A percentile compares a stretch with the other conserved stretches of the same genome.
Evolutionary conservation across 2,888 invertebrate genomes (phyloP).

Genomic region (Lasius platythorax): DNA sequence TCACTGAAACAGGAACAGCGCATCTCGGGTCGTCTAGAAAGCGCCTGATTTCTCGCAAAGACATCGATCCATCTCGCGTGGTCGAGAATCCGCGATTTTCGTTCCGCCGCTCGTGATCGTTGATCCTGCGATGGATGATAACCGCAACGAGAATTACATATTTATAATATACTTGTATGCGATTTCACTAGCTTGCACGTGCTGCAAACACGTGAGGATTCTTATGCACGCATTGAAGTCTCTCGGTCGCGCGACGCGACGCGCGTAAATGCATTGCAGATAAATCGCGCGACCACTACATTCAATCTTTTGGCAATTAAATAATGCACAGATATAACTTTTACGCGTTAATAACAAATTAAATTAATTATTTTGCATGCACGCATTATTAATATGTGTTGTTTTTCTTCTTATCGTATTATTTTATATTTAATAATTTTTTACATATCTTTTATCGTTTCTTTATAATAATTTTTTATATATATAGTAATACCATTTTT

Average conservation of each 20-base stretch:
- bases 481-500: background rate
- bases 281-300: background rate
- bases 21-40: constrained; percentile 64
- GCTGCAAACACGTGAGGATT: background rate
- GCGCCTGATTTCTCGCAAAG: constrained; percentile 55
- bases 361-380: background rate
- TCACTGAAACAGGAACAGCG: constrained; percentile 65
- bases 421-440: background rate
- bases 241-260: background rate
- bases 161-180: background rate
- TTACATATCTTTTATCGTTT: background rate
- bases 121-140: constrained; percentile 19
- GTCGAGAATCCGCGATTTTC: constrained; percentile 18
- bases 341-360: background rate
- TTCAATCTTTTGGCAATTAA: background rate
- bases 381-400: background rate
- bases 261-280: background rate
- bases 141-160: background rate
- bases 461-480: background rate
- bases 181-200: background rate
- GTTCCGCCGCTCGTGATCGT: constrained; percentile 7
- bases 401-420: background rate
- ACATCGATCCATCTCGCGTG: constrained; percentile 12
- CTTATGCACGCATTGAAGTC: background rate
- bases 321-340: background rate